A percentile compares a stretch with the other conserved stretches of the same genome.
phyloP scores from a whole-genome alignment of 2,797 vertebrate genomes.

The Lates japonicus region DNA sequence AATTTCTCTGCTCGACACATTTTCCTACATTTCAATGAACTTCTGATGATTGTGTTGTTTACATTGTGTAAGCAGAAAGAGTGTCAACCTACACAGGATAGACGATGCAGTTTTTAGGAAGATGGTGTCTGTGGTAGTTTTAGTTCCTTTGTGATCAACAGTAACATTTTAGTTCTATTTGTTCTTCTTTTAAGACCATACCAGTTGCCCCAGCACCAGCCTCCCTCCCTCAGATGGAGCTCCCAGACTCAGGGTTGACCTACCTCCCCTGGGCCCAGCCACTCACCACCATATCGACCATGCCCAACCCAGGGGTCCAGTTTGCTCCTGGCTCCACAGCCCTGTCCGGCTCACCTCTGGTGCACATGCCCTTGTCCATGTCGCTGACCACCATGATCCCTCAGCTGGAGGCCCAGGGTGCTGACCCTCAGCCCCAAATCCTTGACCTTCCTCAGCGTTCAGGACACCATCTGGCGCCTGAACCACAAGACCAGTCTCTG shows the following conservation, averaged over 20 bases:
- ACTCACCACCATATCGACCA: slow-evolving; percentile 86
- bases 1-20: background rate
- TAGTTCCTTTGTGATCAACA: background rate
- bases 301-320: slow-evolving; percentile 82
- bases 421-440: slow-evolving; percentile 85
- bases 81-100: background rate
- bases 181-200: slow-evolving; percentile 83
- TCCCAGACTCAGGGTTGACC: slow-evolving; percentile 87
- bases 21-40: background rate
- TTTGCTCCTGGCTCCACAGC: slow-evolving; percentile 82
- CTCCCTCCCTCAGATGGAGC: slow-evolving; percentile 89
- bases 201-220: slow-evolving; percentile 74
- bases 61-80: background rate
- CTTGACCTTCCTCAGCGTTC: slow-evolving; percentile 83
- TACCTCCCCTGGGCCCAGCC: slow-evolving; percentile 95
- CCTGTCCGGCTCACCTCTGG: slow-evolving; percentile 86
- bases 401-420: slow-evolving; percentile 83
- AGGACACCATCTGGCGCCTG: slow-evolving; percentile 55
- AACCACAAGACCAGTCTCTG: slow-evolving; percentile 36
- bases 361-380: slow-evolving; percentile 90
- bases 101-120: background rate
- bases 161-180: background rate
- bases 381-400: slow-evolving; percentile 85
- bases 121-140: background rate
- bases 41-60: background rate